These are phyloP conservation scores for Calliopum simillimum DNA, from an alignment of 2,888 invertebrate species.

Conservation along the genomic window DNA sequence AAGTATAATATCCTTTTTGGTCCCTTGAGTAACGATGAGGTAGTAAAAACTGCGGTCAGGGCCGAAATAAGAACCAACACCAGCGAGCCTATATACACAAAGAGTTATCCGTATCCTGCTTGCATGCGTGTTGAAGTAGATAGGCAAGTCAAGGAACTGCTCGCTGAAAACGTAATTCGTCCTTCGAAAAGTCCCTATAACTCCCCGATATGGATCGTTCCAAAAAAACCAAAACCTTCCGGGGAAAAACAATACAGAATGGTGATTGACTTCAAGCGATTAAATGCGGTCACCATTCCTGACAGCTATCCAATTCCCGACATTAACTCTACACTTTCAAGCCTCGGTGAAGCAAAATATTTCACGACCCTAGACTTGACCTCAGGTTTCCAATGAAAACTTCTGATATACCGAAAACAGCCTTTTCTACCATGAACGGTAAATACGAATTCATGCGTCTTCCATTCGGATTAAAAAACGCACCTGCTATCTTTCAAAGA, in stretches of 20 bases:
- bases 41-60: constrained; percentile 41
- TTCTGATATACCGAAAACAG: constrained; percentile 34
- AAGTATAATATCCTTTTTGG: background rate
- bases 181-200: constrained; percentile 52
- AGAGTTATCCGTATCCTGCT: constrained; percentile 60
- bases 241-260: constrained; percentile 45
- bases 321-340: constrained; percentile 43
- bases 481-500: constrained; percentile 38
- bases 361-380: constrained; percentile 47
- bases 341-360: constrained; percentile 44
- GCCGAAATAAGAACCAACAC: constrained; percentile 57
- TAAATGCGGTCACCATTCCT: constrained; percentile 44
- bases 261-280: constrained; percentile 45
- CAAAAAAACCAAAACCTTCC: constrained; percentile 44
- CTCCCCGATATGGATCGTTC: constrained; percentile 49
- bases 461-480: constrained; percentile 32
- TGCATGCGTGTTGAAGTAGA: constrained; percentile 57
- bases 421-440: constrained; percentile 42
- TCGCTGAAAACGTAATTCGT: constrained; percentile 53
- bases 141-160: constrained; percentile 54
- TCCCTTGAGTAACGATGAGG: background rate
- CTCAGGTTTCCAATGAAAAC: constrained; percentile 41
- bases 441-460: constrained; percentile 26
- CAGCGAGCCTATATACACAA: constrained; percentile 52
- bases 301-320: constrained; percentile 46